Conservation (phyloP, 2,113 vertebrate genomes). For the Protobothrops flavoviridis region DNA sequence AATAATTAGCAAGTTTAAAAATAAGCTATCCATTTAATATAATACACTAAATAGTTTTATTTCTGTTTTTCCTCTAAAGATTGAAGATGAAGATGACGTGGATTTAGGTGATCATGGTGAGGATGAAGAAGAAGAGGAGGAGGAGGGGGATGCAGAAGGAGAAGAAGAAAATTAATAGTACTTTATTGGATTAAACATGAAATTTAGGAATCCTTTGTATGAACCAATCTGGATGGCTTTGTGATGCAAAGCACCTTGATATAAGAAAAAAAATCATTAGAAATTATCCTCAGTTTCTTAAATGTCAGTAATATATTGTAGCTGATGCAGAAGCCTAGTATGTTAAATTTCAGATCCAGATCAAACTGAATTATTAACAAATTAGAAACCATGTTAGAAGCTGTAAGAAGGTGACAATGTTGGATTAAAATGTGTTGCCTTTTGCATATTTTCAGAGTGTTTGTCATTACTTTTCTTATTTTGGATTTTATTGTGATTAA, state of each 20-base stretch:
- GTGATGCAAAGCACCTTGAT: constrained; percentile 49
- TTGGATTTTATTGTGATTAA: constrained; percentile 57
- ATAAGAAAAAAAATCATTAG: constrained; percentile 43
- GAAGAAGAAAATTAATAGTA: constrained; percentile 57
- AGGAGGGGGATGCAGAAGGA: constrained; percentile 60
- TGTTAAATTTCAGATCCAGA: constrained; percentile 58
- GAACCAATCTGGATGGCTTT: constrained; percentile 43
- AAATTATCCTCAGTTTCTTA: constrained; percentile 58
- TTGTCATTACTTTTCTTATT: constrained; percentile 47
- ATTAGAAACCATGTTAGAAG: constrained; percentile 54
- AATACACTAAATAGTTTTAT: background rate
- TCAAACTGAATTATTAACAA: constrained; percentile 44
- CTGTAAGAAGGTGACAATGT: constrained; percentile 40
- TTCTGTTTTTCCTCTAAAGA: constrained; percentile 52
- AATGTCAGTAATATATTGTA: constrained; percentile 47
- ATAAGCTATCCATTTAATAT: background rate
- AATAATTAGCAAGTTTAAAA: background rate
- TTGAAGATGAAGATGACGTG: constrained; percentile 79
- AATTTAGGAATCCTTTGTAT: constrained; percentile 22
- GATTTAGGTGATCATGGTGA: constrained; percentile 75
- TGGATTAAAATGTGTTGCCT: constrained; percentile 52
- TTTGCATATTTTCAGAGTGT: constrained; percentile 41
- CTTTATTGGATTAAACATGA: constrained; percentile 28
- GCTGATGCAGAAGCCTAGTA: constrained; percentile 45
- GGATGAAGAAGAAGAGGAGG: constrained; percentile 74